Evolutionary conservation across 2,888 invertebrate species (phyloP).

Genomic region (Acleris emargana): DNA sequence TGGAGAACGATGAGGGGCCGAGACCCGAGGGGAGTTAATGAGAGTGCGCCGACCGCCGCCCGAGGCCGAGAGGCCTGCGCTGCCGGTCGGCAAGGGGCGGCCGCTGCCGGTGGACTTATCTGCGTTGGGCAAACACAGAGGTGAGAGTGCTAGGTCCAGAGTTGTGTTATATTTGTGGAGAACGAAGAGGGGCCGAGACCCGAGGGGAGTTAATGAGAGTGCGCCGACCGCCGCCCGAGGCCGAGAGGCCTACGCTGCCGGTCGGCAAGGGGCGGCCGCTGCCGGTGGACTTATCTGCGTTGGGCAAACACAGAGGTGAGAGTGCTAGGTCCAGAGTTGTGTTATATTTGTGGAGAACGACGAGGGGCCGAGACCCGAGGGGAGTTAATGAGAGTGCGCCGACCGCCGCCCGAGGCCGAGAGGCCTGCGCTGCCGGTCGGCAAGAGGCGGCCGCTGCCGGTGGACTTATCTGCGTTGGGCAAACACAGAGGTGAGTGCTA

Average conservation of each 20-base stretch:
- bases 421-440: constrained; percentile 34
- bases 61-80: constrained; percentile 38
- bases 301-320: constrained; percentile 78
- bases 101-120: constrained; percentile 66
- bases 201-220: constrained; percentile 89
- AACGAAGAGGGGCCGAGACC: constrained; percentile 86
- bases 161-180: constrained; percentile 55
- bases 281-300: constrained; percentile 68
- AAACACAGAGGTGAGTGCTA: constrained; percentile 70
- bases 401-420: constrained; percentile 67
- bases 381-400: constrained; percentile 88
- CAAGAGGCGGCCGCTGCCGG: constrained; percentile 52
- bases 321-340: neutral
- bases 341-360: constrained; percentile 73
- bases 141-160: constrained; percentile 44
- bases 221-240: constrained; percentile 79
- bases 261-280: constrained; percentile 46
- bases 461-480: constrained; percentile 73
- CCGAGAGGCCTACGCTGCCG: constrained; percentile 37
- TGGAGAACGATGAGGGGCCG: constrained; percentile 86
- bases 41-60: constrained; percentile 85
- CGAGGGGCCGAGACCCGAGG: constrained; percentile 87
- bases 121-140: constrained; percentile 77
- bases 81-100: constrained; percentile 40
- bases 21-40: constrained; percentile 87